A percentile compares a stretch with the other conserved stretches of the same genome.
Evolutionary conservation across 2,113 vertebrate genomes (phyloP).

Genomic region (Cochlearius cochlearius): DNA sequence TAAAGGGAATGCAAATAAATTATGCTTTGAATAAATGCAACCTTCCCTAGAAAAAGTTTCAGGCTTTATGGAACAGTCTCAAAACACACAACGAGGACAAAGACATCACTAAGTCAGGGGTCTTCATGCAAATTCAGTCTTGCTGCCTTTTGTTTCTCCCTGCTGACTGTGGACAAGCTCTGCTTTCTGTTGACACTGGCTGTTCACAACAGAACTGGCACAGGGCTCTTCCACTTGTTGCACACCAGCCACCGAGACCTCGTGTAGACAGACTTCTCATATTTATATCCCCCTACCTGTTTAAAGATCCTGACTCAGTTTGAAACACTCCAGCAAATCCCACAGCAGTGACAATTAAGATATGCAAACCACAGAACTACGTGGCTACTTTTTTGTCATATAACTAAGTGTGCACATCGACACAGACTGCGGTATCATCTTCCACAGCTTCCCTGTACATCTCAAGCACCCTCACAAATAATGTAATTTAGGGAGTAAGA

Average conservation of each 20-base stretch:
- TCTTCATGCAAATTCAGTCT: neutral
- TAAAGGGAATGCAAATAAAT: neutral
- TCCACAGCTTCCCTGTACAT: neutral
- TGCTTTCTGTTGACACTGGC: neutral
- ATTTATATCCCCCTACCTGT: neutral
- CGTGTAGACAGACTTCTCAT: neutral
- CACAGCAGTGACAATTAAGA: neutral
- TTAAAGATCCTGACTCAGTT: neutral
- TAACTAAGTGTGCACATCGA: neutral
- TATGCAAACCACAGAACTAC: neutral
- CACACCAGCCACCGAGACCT: neutral
- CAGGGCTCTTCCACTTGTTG: neutral
- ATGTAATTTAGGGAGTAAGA: neutral
- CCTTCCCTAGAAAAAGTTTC: neutral
- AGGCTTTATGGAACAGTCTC: neutral
- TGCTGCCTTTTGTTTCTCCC: neutral
- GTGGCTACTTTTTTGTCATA: neutral
- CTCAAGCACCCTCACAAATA: neutral
- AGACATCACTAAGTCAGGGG: neutral
- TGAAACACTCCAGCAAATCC: neutral
- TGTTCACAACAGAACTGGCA: neutral
- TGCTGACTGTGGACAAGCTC: neutral
- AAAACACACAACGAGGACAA: neutral
- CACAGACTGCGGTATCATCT: neutral
- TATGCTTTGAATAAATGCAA: neutral